Evolutionary conservation across 2,113 vertebrate genomes (phyloP), one percentile per base, ranked within the genome.

Genomic region (Buteo buteo): DNA sequence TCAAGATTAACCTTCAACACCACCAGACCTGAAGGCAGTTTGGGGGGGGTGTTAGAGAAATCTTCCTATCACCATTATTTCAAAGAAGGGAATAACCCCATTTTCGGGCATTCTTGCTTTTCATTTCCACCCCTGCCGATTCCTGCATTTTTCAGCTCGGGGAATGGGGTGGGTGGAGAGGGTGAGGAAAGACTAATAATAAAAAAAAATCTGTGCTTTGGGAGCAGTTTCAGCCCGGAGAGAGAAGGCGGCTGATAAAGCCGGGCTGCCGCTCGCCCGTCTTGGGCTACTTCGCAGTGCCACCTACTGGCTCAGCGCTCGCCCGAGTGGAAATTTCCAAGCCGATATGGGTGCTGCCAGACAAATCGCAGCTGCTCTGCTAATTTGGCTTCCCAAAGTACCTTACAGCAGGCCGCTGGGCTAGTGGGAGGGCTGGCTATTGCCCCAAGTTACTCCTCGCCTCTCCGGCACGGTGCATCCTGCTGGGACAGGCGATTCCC

Each of bases 291-390:
- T 91, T 89, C 59, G 94, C 92, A 97, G 89, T 91, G 92, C 98
- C 98, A 98, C 88, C 98, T 98, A 88, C 93, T 93, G 98, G 91
- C 59, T 26, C 3, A 3, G 1, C 8, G 10, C 10, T 22, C 3
- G 40, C 3, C 4, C 21, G 12, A 31, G 18, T 90, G 97, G 97
- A 97, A 96, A 97, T 97, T 98, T 96, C 96, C 97, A 85, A 9
- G 15, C 31, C 0, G 16, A 3, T 28, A 28, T 7, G 3, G 10
- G 16, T 1, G 15, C 34, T 44, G 58, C 61, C 8, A 18, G 36
- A 16, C 26, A 5, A 36, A 9, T 7, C 2, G 6, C 47, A 3
- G 54, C 42, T 16, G 13, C 24, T 13, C 21, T 2, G 54, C 4
- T 3, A 8, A 1, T 36, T 77, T 66, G 16, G 42, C 26, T 71